Conservation (phyloP, 1,140 invertebrate species). For the Centruroides sculpturatus region DNA sequence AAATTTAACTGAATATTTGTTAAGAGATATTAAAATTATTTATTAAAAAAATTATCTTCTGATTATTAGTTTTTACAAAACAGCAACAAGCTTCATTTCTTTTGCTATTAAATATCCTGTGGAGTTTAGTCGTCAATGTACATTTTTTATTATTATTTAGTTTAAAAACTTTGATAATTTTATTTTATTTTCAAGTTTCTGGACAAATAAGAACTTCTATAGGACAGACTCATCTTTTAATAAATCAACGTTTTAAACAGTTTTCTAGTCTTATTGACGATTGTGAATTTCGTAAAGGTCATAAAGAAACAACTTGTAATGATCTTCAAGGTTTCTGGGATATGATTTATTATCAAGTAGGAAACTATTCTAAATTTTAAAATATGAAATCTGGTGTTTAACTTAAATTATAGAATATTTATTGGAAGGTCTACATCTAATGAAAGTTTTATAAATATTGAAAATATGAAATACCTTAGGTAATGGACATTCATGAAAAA, state of each 20-base stretch:
- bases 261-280: conserved; percentile 45
- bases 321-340: conserved; percentile 66
- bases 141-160: no score
- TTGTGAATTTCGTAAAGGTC: conserved; percentile 41
- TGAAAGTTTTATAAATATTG: no score
- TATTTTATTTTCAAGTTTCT: conserved; percentile 20
- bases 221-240: conserved; percentile 49
- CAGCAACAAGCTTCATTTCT: no score
- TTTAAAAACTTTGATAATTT: not conserved
- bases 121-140: no score
- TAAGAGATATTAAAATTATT: no score
- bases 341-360: conserved; percentile 48
- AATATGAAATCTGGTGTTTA: not conserved
- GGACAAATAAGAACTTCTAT: conserved; percentile 48
- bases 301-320: conserved; percentile 41
- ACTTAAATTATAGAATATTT: no score
- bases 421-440: no score
- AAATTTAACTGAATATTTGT: no score
- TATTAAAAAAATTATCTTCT: no score
- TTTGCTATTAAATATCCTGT: no score
- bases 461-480: not conserved
- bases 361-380: not conserved
- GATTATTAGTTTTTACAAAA: no score
- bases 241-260: conserved; percentile 49
- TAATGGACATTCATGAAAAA: conserved; percentile 2